Conservation (phyloP, 2,113 vertebrate genomes). For the Poeciliopsis turrubarensis region DNA sequence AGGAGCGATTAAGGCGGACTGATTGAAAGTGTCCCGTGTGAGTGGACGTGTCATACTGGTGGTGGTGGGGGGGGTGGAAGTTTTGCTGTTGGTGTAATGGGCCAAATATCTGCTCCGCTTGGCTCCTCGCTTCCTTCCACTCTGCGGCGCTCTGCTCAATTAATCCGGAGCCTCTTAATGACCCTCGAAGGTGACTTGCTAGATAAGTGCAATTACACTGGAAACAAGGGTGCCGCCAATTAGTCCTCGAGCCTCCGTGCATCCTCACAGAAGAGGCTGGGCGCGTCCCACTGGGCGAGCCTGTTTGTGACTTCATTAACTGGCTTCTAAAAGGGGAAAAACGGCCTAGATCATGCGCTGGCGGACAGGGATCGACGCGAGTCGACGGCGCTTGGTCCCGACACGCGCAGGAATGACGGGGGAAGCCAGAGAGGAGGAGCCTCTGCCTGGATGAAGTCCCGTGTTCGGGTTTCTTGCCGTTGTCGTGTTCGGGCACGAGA, state of each 20-base stretch:
- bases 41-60: constrained; percentile 56
- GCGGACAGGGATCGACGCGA: constrained; percentile 61
- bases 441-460: constrained; percentile 1
- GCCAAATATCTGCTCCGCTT: constrained; percentile 69
- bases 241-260: constrained; percentile 76
- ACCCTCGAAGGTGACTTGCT: constrained; percentile 83
- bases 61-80: constrained; percentile 31
- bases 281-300: constrained; percentile 70
- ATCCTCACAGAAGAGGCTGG: constrained; percentile 60
- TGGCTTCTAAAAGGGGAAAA: constrained; percentile 76
- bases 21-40: constrained; percentile 71
- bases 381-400: constrained; percentile 50
- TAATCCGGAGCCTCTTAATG: constrained; percentile 81
- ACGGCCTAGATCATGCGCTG: constrained; percentile 67
- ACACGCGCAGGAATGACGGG: constrained; percentile 41
- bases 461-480: neutral
- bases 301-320: constrained; percentile 84
- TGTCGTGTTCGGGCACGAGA: constrained; percentile 18
- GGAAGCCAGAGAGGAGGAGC: constrained; percentile 6
- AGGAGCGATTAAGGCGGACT: constrained; percentile 68
- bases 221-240: constrained; percentile 82
- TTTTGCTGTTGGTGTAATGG: constrained; percentile 75
- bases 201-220: constrained; percentile 84
- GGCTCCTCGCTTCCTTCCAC: constrained; percentile 51
- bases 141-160: constrained; percentile 76